Conservation (phyloP, 2,113 vertebrate genomes). For the Podarcis raffonei region DNA sequence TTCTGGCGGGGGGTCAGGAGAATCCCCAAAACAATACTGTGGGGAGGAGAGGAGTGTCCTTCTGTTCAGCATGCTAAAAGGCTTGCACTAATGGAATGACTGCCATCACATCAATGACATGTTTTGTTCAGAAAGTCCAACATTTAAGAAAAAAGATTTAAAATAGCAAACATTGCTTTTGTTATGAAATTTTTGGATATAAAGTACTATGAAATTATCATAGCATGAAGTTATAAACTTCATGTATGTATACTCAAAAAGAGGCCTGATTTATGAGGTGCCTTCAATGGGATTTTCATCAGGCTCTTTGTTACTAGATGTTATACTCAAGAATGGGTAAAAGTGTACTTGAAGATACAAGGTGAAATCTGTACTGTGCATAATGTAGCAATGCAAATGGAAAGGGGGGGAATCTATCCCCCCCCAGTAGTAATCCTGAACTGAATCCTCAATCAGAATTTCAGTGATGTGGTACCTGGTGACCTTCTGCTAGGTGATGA, state of each 20-base stretch:
- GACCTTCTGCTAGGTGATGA: conserved; percentile 63
- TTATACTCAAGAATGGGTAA: conserved; percentile 41
- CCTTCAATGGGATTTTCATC: conserved; percentile 29
- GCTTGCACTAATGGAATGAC: too few relatives aligned
- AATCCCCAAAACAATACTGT: too few relatives aligned
- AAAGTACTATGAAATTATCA: conserved; percentile 3
- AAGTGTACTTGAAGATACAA: conserved; percentile 31
- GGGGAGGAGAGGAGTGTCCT: too few relatives aligned
- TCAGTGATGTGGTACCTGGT: conserved; percentile 45
- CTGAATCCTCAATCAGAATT: conserved; percentile 51
- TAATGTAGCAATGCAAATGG: conserved; percentile 44
- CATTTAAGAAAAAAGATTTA: background rate
- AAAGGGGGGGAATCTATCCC: background rate
- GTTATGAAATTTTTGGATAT: background rate
- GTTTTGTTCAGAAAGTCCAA: background rate
- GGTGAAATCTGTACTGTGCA: conserved; percentile 26
- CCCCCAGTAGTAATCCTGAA: conserved; percentile 49
- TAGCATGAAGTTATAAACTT: background rate
- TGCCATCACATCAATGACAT: background rate
- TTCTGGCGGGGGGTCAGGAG: too few relatives aligned
- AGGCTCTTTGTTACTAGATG: conserved; percentile 17
- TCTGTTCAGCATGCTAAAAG: too few relatives aligned
- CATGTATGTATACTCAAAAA: background rate
- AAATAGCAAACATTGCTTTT: background rate
- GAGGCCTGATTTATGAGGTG: background rate